phyloP scores from a whole-genome alignment of 2,888 invertebrate species.

The Elysia crispata region DNA sequence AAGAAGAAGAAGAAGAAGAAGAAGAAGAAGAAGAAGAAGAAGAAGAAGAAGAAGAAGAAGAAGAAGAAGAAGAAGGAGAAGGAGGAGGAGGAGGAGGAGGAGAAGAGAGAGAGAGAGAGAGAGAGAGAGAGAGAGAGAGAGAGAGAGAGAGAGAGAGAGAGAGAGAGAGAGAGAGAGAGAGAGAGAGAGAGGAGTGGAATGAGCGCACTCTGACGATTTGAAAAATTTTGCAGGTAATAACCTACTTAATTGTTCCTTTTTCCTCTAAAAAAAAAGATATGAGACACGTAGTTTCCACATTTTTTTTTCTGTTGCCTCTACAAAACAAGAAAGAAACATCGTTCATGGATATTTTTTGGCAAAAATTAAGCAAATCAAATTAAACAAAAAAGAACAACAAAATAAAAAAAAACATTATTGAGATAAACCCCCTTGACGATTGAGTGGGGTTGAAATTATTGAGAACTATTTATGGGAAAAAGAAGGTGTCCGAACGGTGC shows the following conservation, averaged over 20 bases:
- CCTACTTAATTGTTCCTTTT: no score
- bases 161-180: neutral
- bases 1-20: neutral
- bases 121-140: neutral
- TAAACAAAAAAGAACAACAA: neutral
- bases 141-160: neutral
- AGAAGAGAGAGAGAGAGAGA: neutral
- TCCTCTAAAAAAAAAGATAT: no score
- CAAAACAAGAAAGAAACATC: no score
- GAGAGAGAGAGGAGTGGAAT: conserved; percentile 14
- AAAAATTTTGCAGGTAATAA: no score
- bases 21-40: no score
- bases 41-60: no score
- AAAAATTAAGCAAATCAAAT: neutral
- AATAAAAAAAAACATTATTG: neutral
- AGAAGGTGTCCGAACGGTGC: neutral
- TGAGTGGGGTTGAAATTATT: neutral
- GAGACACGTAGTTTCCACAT: no score
- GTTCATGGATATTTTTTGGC: no score
- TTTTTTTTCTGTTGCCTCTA: no score
- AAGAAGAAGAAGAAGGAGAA: no score
- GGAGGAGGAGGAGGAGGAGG: no score
- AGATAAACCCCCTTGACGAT: neutral
- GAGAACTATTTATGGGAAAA: neutral
- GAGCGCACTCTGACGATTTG: no score